These are phyloP conservation scores for Diplazon laetatorius DNA, from an alignment of 2,888 invertebrate species.

Conservation along the genomic window DNA sequence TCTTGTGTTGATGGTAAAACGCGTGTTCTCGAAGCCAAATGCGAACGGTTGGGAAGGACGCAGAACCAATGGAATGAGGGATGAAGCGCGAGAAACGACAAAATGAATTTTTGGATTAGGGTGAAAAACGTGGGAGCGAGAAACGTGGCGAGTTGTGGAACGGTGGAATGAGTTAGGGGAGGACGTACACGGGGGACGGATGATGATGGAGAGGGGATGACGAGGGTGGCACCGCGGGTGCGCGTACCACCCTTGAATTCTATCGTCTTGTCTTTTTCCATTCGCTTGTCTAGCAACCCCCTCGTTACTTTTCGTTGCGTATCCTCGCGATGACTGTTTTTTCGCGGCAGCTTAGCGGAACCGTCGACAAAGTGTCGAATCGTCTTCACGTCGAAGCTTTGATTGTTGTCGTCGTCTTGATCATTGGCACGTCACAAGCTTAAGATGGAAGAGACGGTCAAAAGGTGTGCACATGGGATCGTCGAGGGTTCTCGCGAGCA, in stretches of 20 bases:
- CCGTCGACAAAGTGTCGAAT: slow-evolving; percentile 34
- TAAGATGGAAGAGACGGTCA: background rate
- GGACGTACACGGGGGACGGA: slow-evolving; percentile 18
- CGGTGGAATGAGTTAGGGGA: slow-evolving; percentile 12
- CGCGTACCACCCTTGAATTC: background rate
- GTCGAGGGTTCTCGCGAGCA: slow-evolving; percentile 26
- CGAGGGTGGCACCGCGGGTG: slow-evolving; percentile 14
- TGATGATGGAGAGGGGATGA: slow-evolving; percentile 31
- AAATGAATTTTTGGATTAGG: background rate
- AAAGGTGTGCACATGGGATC: background rate
- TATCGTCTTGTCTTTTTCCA: slow-evolving; percentile 45
- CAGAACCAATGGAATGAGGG: background rate
- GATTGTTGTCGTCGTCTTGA: slow-evolving; percentile 37
- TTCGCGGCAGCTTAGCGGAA: slow-evolving; percentile 17
- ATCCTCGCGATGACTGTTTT: slow-evolving; percentile 7
- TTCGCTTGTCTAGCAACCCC: slow-evolving; percentile 17
- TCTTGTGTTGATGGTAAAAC: background rate
- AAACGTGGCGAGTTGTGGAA: slow-evolving; percentile 1
- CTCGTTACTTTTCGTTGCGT: slow-evolving; percentile 12
- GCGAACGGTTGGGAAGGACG: background rate
- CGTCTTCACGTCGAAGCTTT: slow-evolving; percentile 28
- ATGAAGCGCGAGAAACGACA: background rate
- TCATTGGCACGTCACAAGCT: background rate
- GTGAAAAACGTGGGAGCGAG: slow-evolving; percentile 3
- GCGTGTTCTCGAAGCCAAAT: background rate